Evolutionary conservation across 2,888 invertebrate species (phyloP).

Genomic region (Hydroisotoma schaefferi): DNA sequence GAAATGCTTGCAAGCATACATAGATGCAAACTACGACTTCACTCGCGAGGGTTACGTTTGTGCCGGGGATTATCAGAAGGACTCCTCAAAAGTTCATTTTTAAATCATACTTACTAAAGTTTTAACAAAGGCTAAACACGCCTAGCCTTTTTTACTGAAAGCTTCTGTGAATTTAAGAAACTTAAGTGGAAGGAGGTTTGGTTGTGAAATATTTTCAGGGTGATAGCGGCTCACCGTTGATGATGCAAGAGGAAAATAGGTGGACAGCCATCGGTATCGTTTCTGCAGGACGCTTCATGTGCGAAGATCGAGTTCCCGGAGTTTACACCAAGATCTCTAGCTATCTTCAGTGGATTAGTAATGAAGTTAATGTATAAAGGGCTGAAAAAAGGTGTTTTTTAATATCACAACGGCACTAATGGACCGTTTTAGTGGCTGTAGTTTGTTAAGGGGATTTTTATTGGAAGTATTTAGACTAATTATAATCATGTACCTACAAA

Average conservation of each 20-base stretch:
- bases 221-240: slow-evolving; percentile 34
- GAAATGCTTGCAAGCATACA: slow-evolving; percentile 20
- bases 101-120: no score
- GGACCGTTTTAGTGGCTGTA: no score
- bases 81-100: slow-evolving; percentile 28
- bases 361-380: not conserved
- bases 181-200: no score
- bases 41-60: slow-evolving; percentile 25
- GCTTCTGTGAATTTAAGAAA: no score
- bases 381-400: not conserved
- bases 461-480: no score
- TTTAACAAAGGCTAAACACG: no score
- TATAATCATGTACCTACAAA: no score
- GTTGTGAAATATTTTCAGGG: slow-evolving; percentile 16
- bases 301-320: slow-evolving; percentile 27
- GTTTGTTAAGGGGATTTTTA: no score
- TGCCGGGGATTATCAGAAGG: slow-evolving; percentile 35
- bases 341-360: slow-evolving; percentile 23
- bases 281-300: slow-evolving; percentile 24
- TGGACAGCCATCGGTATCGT: slow-evolving; percentile 35
- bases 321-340: slow-evolving; percentile 28
- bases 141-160: no score
- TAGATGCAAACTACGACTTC: slow-evolving; percentile 26
- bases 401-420: not conserved
- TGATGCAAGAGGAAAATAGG: slow-evolving; percentile 17